Conservation (phyloP, 2,888 invertebrate genomes). For the Cylloceria caligata region DNA sequence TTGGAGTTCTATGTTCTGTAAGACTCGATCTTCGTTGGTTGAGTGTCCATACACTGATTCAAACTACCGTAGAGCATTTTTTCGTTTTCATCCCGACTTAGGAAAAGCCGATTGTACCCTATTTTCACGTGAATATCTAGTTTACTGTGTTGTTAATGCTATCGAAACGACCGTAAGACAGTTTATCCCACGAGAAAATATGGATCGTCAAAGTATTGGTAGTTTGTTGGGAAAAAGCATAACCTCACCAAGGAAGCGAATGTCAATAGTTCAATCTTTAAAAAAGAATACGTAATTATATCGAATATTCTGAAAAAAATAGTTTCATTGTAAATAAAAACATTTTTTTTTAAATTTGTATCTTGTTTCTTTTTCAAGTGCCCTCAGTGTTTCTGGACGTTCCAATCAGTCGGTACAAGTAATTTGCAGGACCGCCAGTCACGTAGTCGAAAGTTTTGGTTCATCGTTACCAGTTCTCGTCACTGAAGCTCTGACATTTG, state of each 20-base stretch:
- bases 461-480: slow-evolving; percentile 94
- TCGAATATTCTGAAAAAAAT: background rate
- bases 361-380: slow-evolving; percentile 64
- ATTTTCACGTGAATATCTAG: background rate
- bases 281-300: slow-evolving; percentile 81
- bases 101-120: background rate
- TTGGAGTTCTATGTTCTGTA: no score
- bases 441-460: slow-evolving; percentile 92
- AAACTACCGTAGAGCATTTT: no score
- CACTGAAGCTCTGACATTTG: slow-evolving; percentile 94
- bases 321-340: background rate
- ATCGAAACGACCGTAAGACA: background rate
- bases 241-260: slow-evolving; percentile 80
- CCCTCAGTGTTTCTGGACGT: slow-evolving; percentile 86
- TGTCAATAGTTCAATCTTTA: slow-evolving; percentile 81
- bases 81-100: background rate
- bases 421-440: slow-evolving; percentile 90
- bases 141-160: background rate
- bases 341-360: background rate
- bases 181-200: slow-evolving; percentile 20
- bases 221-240: slow-evolving; percentile 75
- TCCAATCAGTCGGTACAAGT: slow-evolving; percentile 90
- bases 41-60: no score
- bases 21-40: no score
- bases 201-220: slow-evolving; percentile 72